Evolutionary conservation across 2,888 invertebrate species (phyloP).

Genomic region (Ectemnius continuus): DNA sequence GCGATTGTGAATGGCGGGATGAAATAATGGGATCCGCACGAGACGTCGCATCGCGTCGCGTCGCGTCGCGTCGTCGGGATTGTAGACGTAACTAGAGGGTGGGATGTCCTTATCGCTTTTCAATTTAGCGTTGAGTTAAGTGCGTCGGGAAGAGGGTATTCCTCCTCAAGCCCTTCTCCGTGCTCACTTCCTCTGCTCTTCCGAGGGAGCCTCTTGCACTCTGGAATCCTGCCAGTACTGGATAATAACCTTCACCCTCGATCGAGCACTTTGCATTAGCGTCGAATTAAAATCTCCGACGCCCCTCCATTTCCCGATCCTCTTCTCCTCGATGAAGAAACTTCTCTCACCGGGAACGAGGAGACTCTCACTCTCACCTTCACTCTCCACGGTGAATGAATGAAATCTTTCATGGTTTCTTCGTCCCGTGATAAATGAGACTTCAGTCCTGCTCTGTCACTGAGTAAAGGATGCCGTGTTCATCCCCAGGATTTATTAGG

Average conservation of each 20-base stretch:
- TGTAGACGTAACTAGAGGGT: no score
- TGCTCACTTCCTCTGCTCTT: slow-evolving; percentile 32
- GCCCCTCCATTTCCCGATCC: neutral
- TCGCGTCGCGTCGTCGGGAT: no score
- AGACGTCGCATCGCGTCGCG: no score
- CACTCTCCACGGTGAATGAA: neutral
- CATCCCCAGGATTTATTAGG: no score
- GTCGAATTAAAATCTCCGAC: slow-evolving; percentile 57
- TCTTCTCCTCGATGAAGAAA: neutral
- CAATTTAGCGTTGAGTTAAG: slow-evolving; percentile 61
- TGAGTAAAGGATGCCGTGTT: no score
- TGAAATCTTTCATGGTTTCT: neutral
- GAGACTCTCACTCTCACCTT: no score
- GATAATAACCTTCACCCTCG: slow-evolving; percentile 72
- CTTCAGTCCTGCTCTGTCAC: no score
- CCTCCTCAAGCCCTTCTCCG: neutral
- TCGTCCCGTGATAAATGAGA: no score
- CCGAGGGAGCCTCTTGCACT: slow-evolving; percentile 49
- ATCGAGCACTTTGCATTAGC: slow-evolving; percentile 58
- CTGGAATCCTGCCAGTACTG: slow-evolving; percentile 70
- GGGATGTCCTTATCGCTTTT: slow-evolving; percentile 55
- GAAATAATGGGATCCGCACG: slow-evolving; percentile 35
- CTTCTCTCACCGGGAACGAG: neutral
- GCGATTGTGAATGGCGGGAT: slow-evolving; percentile 9
- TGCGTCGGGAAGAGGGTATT: slow-evolving; percentile 55